phyloP scores from a whole-genome alignment of 2,888 invertebrate genomes.

The Cephus runcator region DNA sequence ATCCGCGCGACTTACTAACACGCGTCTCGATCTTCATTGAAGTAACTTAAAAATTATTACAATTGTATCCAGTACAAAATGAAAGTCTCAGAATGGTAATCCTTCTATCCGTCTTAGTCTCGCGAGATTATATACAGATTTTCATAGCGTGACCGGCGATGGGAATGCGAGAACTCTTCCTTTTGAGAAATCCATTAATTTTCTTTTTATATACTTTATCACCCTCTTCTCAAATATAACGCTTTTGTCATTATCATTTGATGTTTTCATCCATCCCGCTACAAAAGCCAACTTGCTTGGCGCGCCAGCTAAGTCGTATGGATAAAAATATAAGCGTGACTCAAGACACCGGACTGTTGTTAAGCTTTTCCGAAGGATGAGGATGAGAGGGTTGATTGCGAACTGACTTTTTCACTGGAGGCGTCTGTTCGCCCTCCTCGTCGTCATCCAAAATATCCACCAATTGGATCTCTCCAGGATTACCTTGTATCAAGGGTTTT shows the following conservation, averaged over 20 bases:
- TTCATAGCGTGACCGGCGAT: background rate
- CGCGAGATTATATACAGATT: background rate
- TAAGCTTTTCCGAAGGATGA: constrained; percentile 40
- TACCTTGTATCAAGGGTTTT: constrained; percentile 25
- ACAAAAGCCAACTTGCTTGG: background rate
- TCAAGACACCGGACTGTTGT: constrained; percentile 36
- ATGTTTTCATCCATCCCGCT: background rate
- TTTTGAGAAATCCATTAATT: background rate
- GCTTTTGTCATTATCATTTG: background rate
- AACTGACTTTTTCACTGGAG: constrained; percentile 35
- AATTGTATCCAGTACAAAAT: constrained; percentile 16
- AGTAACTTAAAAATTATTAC: background rate
- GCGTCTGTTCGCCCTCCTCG: constrained; percentile 30
- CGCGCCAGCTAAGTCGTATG: background rate
- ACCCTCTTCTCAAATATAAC: background rate
- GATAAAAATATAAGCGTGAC: background rate
- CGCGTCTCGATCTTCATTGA: constrained; percentile 7
- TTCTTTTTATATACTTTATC: background rate
- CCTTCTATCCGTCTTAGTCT: background rate
- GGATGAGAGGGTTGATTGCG: constrained; percentile 18
- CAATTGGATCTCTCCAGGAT: constrained; percentile 30
- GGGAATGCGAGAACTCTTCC: background rate
- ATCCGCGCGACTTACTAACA: constrained; percentile 6
- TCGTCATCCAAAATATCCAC: constrained; percentile 36
- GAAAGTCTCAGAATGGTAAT: constrained; percentile 1